phyloP scores from a whole-genome alignment of 2,888 invertebrate genomes.

The Drosophila anomelani region DNA sequence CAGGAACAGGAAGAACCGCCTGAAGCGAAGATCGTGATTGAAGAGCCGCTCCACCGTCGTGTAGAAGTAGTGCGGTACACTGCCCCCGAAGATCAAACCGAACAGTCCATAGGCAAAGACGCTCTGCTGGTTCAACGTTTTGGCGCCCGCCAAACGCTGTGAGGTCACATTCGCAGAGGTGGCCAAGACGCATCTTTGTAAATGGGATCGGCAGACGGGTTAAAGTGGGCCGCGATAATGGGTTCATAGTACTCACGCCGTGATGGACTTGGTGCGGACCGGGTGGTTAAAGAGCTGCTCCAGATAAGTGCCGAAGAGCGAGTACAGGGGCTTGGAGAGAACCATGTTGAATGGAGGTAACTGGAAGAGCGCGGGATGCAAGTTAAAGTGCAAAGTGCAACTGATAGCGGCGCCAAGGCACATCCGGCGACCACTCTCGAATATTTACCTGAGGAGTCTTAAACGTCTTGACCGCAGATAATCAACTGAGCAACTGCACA shows the following conservation, averaged over 20 bases:
- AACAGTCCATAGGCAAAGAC: slow-evolving; percentile 90
- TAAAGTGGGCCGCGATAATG: neutral
- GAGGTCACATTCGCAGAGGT: slow-evolving; percentile 90
- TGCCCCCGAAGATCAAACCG: slow-evolving; percentile 92
- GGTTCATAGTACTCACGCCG: slow-evolving; percentile 87
- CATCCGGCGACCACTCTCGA: neutral
- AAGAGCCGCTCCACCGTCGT: slow-evolving; percentile 87
- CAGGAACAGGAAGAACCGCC: slow-evolving; percentile 87
- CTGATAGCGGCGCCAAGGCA: slow-evolving; percentile 47
- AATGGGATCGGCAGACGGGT: neutral
- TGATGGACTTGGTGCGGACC: slow-evolving; percentile 91
- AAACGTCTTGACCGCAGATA: slow-evolving; percentile 25
- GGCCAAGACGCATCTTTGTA: slow-evolving; percentile 88
- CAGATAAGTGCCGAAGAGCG: slow-evolving; percentile 89
- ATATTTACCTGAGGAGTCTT: slow-evolving; percentile 25
- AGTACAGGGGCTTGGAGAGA: slow-evolving; percentile 88
- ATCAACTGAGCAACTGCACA: slow-evolving; percentile 42
- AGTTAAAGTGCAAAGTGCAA: slow-evolving; percentile 79
- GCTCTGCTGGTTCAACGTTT: slow-evolving; percentile 88
- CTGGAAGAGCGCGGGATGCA: slow-evolving; percentile 22
- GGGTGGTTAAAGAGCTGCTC: slow-evolving; percentile 91
- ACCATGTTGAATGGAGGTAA: slow-evolving; percentile 71
- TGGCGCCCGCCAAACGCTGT: slow-evolving; percentile 89
- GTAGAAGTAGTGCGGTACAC: slow-evolving; percentile 92
- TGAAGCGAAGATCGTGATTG: slow-evolving; percentile 86